Evolutionary conservation across 2,888 invertebrate species (phyloP).

Genomic region (Resseliella maxima): DNA sequence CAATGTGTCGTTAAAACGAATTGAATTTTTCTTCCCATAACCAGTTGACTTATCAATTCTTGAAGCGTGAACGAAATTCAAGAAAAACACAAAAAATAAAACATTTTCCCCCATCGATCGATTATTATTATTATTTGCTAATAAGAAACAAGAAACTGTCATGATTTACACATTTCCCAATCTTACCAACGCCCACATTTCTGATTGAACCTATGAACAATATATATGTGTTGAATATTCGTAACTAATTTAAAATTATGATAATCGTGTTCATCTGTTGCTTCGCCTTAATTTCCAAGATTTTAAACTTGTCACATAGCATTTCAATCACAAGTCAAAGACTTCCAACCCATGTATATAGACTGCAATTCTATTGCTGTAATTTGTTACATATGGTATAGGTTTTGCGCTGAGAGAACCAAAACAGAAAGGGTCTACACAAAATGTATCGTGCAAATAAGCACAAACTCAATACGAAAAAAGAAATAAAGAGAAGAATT

Average conservation of each 20-base stretch:
- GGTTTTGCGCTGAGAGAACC: neutral
- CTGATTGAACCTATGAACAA: neutral
- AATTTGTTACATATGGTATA: neutral
- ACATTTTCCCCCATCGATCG: neutral
- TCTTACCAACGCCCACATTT: neutral
- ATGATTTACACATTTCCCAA: neutral
- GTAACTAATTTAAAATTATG: slow-evolving; percentile 45
- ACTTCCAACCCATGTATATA: neutral
- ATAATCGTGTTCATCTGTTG: slow-evolving; percentile 38
- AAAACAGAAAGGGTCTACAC: neutral
- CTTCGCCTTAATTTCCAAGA: slow-evolving; percentile 22
- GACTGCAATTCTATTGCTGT: neutral
- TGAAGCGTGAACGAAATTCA: neutral
- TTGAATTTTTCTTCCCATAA: too few species aligned
- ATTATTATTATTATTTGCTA: neutral
- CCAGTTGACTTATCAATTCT: neutral
- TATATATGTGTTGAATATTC: neutral
- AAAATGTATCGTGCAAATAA: neutral
- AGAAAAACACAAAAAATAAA: neutral
- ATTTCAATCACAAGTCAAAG: slow-evolving; percentile 14
- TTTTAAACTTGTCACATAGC: slow-evolving; percentile 37
- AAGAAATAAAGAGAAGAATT: neutral
- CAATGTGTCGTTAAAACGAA: too few species aligned
- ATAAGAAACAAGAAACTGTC: neutral
- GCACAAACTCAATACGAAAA: neutral